A percentile compares a stretch with the other conserved stretches of the same genome.
phyloP scores from a whole-genome alignment of 2,113 vertebrate species.

The Scolopax mira region DNA sequence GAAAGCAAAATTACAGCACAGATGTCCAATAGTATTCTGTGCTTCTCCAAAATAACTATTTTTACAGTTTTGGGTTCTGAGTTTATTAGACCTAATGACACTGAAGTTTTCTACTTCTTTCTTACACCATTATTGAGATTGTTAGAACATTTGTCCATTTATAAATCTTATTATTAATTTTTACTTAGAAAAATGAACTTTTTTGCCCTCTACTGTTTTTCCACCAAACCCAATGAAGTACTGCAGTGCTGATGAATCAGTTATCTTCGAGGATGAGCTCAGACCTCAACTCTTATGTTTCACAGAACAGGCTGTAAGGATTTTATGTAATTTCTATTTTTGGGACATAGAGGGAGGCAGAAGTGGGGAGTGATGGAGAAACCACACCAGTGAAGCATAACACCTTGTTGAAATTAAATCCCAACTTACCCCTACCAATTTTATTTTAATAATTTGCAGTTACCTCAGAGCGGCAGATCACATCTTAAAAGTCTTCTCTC shows the following conservation, averaged over 20 bases:
- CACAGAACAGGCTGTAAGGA: not conserved
- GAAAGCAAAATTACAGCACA: not conserved
- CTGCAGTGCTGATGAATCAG: not conserved
- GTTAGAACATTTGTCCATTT: not conserved
- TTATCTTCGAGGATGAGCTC: not conserved
- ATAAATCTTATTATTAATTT: not conserved
- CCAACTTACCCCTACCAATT: not conserved
- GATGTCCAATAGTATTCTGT: not conserved
- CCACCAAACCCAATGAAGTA: not conserved
- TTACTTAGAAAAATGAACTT: not conserved
- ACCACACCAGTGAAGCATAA: not conserved
- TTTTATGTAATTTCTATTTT: conserved; percentile 17
- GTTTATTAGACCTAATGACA: not conserved
- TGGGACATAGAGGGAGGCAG: not conserved
- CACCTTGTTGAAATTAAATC: not conserved
- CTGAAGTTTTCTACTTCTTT: not conserved
- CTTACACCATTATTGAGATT: not conserved
- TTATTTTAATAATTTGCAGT: not conserved
- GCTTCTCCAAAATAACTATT: not conserved
- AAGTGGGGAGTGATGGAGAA: not conserved
- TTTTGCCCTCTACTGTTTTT: not conserved
- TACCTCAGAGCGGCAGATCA: not conserved
- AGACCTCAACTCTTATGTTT: not conserved
- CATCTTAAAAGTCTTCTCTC: not conserved
- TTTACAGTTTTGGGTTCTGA: not conserved